These are phyloP conservation scores for Helostoma temminkii DNA, from an alignment of 2,797 vertebrate species.

Conservation along the genomic window DNA sequence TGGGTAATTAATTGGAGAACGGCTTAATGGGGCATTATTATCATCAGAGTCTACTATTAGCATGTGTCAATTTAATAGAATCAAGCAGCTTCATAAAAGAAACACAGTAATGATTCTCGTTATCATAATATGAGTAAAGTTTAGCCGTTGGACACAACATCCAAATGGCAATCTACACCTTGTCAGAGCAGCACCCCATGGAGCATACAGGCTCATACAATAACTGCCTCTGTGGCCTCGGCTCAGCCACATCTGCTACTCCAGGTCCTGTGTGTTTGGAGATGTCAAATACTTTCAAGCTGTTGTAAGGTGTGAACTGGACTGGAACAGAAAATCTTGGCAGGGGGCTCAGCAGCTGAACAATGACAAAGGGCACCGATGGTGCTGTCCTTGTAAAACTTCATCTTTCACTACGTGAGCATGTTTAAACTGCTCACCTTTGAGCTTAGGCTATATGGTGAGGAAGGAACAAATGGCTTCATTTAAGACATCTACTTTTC, in stretches of 20 bases:
- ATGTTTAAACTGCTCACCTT: slow-evolving; percentile 61
- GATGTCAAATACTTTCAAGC: slow-evolving; percentile 86
- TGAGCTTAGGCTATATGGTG: slow-evolving; percentile 58
- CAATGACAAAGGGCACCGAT: slow-evolving; percentile 70
- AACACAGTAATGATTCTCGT: slow-evolving; percentile 22
- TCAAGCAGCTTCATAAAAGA: slow-evolving; percentile 27
- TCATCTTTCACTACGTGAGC: slow-evolving; percentile 55
- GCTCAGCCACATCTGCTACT: slow-evolving; percentile 80
- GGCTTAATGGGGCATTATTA: slow-evolving; percentile 52
- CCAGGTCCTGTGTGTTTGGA: slow-evolving; percentile 74
- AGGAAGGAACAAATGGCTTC: slow-evolving; percentile 38
- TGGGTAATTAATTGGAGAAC: slow-evolving; percentile 61
- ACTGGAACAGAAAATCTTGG: slow-evolving; percentile 81
- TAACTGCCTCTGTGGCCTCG: slow-evolving; percentile 77
- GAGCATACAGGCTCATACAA: slow-evolving; percentile 70
- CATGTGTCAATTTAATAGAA: slow-evolving; percentile 51
- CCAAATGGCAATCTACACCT: slow-evolving; percentile 69
- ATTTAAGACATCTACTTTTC: slow-evolving; percentile 35
- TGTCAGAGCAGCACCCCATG: slow-evolving; percentile 53
- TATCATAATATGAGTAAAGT: slow-evolving; percentile 12
- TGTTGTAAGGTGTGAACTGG: slow-evolving; percentile 84
- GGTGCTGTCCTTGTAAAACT: slow-evolving; percentile 64
- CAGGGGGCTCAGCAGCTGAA: slow-evolving; percentile 68
- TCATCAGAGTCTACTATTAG: slow-evolving; percentile 44
- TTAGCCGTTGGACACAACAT: slow-evolving; percentile 49